Evolutionary conservation across 2,113 vertebrate genomes (phyloP).

Genomic region (Camelus bactrianus): DNA sequence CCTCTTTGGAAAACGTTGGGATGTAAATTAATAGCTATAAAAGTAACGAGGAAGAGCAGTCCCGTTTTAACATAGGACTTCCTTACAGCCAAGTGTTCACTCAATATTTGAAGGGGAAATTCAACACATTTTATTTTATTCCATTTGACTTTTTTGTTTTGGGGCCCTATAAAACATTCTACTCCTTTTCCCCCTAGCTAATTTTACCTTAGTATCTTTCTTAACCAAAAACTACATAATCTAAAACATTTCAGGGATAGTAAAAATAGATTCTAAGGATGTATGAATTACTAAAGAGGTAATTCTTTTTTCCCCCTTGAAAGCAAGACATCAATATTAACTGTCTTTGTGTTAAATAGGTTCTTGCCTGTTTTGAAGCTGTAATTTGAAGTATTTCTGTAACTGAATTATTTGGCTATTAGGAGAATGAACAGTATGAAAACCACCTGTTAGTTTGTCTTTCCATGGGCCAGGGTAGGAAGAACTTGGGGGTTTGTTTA

Average conservation of each 20-base stretch:
- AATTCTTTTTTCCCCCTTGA: background rate
- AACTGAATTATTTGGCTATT: background rate
- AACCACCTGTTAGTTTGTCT: background rate
- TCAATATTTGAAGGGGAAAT: background rate
- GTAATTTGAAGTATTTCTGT: background rate
- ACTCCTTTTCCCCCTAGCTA: background rate
- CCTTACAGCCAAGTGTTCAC: background rate
- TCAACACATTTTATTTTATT: constrained; percentile 26
- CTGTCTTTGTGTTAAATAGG: background rate
- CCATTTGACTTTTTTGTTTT: background rate
- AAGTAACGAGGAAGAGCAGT: background rate
- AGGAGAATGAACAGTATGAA: background rate
- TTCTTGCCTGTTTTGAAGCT: background rate
- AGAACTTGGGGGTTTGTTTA: background rate
- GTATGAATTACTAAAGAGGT: background rate
- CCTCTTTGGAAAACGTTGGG: background rate
- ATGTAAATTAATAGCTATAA: constrained; percentile 10
- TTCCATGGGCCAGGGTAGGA: background rate
- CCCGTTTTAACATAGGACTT: background rate
- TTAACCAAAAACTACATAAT: background rate
- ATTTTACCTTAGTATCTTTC: constrained; percentile 4
- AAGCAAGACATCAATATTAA: background rate
- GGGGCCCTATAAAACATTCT: background rate
- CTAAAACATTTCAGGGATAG: background rate
- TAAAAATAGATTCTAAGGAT: constrained; percentile 3